Evolutionary conservation across 1,140 invertebrate species (phyloP), one percentile per base, ranked within the genome.

Genomic region (Lordiphosa mommai): DNA sequence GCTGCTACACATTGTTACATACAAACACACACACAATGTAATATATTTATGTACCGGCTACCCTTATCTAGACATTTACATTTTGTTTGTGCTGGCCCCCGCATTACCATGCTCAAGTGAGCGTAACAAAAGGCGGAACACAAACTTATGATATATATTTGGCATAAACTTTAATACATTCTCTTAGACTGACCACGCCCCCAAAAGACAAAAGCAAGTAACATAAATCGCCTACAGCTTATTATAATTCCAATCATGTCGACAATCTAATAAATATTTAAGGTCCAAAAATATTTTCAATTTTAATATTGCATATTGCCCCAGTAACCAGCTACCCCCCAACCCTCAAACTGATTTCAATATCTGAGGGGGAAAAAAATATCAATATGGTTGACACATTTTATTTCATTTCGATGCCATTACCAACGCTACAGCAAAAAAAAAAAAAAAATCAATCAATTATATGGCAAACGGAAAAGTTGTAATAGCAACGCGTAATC

Each of bases 191-290:
- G 44, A 46, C 37, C 68, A 63, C 37, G 20, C 44, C 46, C 29
- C 16, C 52, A 34, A n/a, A 36, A 56, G 47, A 65, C 51, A 66
- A 66, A 60, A 52, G 47, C 27, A 59, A 66, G 46, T 44, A 38
- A 63, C 55, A 56, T 69, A 65, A 73, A 66, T 73, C 69, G 37
- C 43, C 52, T 49, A 52, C 40, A 58, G 61, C 74, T 74, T 74
- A 79, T 79, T 80, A 79, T 74, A 80, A 80, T 80, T 80, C 70
- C 70, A 73, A 61, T 70, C 70, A 70, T 74, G 74, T 64, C 53
- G 52, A 37, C 43, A 36, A 47, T 55, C 55, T 55, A 60, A 48
- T 48, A 51, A 13, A 51, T 36, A 44, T 46, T 12, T 44, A 14
- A 23, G 20, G 20, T 23, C 20, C 20, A 23, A 23, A 69, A 73